These are phyloP conservation scores for Sebastiscus tertius DNA, from an alignment of 2,797 vertebrate species.

Conservation along the genomic window DNA sequence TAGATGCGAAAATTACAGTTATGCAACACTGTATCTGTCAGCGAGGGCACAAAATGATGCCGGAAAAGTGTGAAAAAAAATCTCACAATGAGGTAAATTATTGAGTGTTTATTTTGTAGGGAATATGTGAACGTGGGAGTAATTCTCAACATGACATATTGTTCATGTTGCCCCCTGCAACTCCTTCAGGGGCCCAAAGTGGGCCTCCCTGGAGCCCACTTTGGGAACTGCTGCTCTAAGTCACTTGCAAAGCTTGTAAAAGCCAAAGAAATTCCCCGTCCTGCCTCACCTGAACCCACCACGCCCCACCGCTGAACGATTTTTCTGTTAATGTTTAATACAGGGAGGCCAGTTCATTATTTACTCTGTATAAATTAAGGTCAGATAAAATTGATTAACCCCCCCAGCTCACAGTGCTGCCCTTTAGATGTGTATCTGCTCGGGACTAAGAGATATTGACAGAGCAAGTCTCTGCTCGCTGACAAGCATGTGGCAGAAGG, in stretches of 20 bases:
- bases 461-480: constrained; percentile 53
- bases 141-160: neutral
- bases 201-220: constrained; percentile 11
- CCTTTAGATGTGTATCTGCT: constrained; percentile 70
- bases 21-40: neutral
- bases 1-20: neutral
- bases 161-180: neutral
- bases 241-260: constrained; percentile 23
- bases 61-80: neutral
- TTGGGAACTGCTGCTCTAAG: constrained; percentile 3
- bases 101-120: neutral
- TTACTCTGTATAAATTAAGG: constrained; percentile 79
- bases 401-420: constrained; percentile 46
- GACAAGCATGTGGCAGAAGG: constrained; percentile 65
- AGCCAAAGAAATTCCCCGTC: constrained; percentile 25
- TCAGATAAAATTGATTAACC: constrained; percentile 76
- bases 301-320: constrained; percentile 28
- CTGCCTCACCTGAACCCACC: constrained; percentile 9
- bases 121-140: neutral
- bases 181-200: neutral
- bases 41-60: neutral
- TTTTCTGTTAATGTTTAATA: constrained; percentile 68
- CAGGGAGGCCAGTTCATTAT: constrained; percentile 72
- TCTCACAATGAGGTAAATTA: neutral
- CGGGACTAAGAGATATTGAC: constrained; percentile 71